These are phyloP conservation scores for Sturmia bella DNA, from an alignment of 2,888 invertebrate species.

Conservation along the genomic window DNA sequence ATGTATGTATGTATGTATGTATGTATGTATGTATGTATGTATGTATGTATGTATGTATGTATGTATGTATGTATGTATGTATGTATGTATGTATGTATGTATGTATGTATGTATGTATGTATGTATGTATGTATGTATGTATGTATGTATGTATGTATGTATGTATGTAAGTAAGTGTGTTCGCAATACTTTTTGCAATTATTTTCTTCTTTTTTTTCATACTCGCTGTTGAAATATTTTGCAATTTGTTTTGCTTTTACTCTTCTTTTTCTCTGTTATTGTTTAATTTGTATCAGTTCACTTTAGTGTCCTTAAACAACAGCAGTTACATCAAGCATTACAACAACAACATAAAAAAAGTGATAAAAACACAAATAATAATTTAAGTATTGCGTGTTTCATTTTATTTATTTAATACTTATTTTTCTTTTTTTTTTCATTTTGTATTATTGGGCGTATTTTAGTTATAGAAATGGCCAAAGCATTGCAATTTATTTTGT, in stretches of 20 bases:
- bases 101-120: neutral
- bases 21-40: neutral
- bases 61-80: neutral
- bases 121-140: too few species aligned
- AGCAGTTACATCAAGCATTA: slow-evolving; percentile 1
- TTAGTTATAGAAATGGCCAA: slow-evolving; percentile 30
- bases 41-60: neutral
- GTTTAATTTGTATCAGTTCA: slow-evolving; percentile 1
- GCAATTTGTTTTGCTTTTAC: neutral
- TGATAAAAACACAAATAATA: neutral
- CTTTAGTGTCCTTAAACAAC: slow-evolving; percentile 50
- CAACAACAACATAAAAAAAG: neutral
- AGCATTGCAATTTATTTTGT: slow-evolving; percentile 54
- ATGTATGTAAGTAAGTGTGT: too few species aligned
- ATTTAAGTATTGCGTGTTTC: slow-evolving; percentile 58
- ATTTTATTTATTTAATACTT: slow-evolving; percentile 18
- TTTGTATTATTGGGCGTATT: slow-evolving; percentile 55
- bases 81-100: neutral
- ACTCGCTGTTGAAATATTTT: neutral
- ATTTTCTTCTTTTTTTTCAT: slow-evolving; percentile 22
- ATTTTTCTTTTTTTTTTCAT: slow-evolving; percentile 6
- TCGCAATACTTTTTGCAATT: neutral
- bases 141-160: too few species aligned
- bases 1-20: neutral
- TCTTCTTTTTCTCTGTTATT: neutral